phyloP scores from a whole-genome alignment of 2,113 vertebrate species.

The Pongo pygmaeus region DNA sequence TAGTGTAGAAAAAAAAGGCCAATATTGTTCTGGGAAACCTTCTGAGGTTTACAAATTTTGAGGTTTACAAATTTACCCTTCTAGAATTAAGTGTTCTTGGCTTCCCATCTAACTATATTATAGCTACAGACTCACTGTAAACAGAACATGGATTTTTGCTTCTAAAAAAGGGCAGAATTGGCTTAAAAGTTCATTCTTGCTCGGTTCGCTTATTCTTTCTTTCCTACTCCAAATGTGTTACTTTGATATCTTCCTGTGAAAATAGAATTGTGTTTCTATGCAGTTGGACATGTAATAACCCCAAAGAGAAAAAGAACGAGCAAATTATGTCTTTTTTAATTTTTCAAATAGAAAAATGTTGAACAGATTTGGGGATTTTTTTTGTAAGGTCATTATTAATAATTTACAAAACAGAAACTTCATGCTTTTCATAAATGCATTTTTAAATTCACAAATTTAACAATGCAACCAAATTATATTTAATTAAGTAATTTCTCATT shows the following conservation, averaged over 20 bases:
- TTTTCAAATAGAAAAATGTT: conserved; percentile 32
- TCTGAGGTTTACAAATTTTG: background rate
- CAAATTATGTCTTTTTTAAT: conserved; percentile 14
- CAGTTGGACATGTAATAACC: background rate
- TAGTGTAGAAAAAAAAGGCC: background rate
- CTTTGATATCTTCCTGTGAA: background rate
- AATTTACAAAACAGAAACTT: conserved; percentile 20
- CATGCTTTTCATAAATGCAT: conserved; percentile 40
- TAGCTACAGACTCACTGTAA: background rate
- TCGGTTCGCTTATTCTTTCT: background rate
- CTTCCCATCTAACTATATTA: background rate
- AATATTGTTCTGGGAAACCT: background rate
- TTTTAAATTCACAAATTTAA: conserved; percentile 53
- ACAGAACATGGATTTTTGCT: background rate
- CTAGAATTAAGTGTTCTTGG: background rate
- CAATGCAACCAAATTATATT: conserved; percentile 39
- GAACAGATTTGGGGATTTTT: conserved; percentile 40
- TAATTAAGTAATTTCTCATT: conserved; percentile 31
- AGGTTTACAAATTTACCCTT: background rate
- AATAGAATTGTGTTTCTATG: background rate
- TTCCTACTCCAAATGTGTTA: background rate
- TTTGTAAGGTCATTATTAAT: background rate
- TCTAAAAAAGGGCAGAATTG: background rate
- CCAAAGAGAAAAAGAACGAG: conserved; percentile 23
- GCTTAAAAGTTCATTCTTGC: background rate